Evolutionary conservation across 2,888 invertebrate genomes (phyloP).

Genomic region (Holacanthella duospinosa): DNA sequence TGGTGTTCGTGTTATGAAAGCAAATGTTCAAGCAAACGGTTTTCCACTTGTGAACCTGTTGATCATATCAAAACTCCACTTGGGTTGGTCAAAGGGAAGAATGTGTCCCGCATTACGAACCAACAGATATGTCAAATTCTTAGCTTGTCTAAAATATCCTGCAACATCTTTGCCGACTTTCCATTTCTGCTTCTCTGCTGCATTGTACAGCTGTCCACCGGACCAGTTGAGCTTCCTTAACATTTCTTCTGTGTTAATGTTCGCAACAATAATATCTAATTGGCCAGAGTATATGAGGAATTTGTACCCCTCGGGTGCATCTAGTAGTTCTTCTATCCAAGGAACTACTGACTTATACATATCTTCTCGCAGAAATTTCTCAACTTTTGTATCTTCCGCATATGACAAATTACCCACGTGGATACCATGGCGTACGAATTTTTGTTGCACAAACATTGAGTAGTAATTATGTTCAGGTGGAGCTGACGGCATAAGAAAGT

Average conservation of each 20-base stretch:
- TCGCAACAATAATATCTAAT: conserved; percentile 80
- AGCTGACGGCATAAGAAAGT: conserved; percentile 56
- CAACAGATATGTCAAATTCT: conserved; percentile 60
- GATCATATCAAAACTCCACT: conserved; percentile 65
- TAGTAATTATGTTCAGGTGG: conserved; percentile 45
- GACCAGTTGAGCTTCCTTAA: conserved; percentile 60
- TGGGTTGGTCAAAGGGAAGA: conserved; percentile 61
- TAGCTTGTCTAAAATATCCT: conserved; percentile 62
- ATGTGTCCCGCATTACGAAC: conserved; percentile 65
- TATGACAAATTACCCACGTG: conserved; percentile 75
- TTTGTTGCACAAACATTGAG: conserved; percentile 53
- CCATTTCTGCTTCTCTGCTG: conserved; percentile 59
- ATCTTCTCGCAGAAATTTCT: conserved; percentile 59
- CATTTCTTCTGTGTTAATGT: conserved; percentile 71
- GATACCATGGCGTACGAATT: conserved; percentile 57
- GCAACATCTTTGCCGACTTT: conserved; percentile 54
- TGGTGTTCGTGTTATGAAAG: too few species aligned
- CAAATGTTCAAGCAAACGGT: conserved; percentile 19
- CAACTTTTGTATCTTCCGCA: conserved; percentile 52
- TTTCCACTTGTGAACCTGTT: conserved; percentile 50
- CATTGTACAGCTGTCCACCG: conserved; percentile 54
- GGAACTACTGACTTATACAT: conserved; percentile 63
- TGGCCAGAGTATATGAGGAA: conserved; percentile 82
- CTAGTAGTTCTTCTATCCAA: conserved; percentile 57
- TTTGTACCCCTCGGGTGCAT: conserved; percentile 48